These are phyloP conservation scores for Aspidoscelis tigris DNA, from an alignment of 2,113 vertebrate genomes.

Conservation along the genomic window DNA sequence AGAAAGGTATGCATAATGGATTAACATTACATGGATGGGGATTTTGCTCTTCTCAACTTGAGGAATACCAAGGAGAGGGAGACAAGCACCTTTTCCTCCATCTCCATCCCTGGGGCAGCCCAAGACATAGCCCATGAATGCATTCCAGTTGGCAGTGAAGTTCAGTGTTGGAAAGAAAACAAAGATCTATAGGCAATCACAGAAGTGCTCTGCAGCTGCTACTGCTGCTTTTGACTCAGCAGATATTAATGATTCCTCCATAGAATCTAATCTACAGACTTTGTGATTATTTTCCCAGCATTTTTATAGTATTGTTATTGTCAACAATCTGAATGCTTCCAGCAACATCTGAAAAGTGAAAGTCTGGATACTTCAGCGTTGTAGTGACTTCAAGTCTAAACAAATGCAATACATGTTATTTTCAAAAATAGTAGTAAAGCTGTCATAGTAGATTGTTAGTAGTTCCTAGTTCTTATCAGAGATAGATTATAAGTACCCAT, in stretches of 20 bases:
- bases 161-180: too few relatives aligned
- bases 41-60: too few relatives aligned
- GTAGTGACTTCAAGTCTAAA: background rate
- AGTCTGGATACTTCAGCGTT: background rate
- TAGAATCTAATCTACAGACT: background rate
- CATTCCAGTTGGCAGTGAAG: too few relatives aligned
- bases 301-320: background rate
- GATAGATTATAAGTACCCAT: background rate
- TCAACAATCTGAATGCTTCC: background rate
- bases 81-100: too few relatives aligned
- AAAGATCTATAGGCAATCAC: too few relatives aligned
- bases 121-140: too few relatives aligned
- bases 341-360: background rate
- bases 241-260: background rate
- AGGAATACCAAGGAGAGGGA: too few relatives aligned
- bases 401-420: background rate
- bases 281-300: background rate
- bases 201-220: background rate
- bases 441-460: background rate
- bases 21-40: too few relatives aligned
- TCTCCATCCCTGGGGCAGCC: too few relatives aligned
- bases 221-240: background rate
- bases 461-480: background rate
- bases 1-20: too few relatives aligned
- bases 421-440: background rate